Conservation (phyloP, 2,888 invertebrate genomes). For the Ophioninae sp. region DNA sequence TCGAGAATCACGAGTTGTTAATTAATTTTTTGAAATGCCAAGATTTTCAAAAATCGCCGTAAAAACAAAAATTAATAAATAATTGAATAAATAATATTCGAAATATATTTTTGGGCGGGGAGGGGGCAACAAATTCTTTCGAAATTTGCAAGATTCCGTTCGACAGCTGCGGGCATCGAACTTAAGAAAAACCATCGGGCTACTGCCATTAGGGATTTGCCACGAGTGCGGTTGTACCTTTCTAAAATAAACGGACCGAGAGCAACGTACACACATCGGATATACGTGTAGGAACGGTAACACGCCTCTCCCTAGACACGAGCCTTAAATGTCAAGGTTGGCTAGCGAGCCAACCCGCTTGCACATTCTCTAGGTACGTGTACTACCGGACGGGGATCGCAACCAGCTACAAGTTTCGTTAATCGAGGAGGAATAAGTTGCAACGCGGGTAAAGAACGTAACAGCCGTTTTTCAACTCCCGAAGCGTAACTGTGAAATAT, state of each 20-base stretch:
- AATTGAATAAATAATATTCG: too few species aligned
- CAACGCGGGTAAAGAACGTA: not conserved
- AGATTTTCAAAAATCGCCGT: too few species aligned
- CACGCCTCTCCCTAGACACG: constrained; percentile 34
- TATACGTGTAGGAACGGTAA: constrained; percentile 10
- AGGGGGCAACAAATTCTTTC: not conserved
- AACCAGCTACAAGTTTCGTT: constrained; percentile 12
- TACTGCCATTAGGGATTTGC: constrained; percentile 37
- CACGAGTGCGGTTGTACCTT: constrained; percentile 66
- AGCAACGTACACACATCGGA: not conserved
- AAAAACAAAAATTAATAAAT: too few species aligned
- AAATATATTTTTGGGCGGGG: not conserved
- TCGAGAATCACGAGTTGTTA: too few species aligned
- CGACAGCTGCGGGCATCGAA: constrained; percentile 26
- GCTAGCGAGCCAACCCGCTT: constrained; percentile 58
- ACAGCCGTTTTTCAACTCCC: not conserved
- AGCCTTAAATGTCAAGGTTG: constrained; percentile 76
- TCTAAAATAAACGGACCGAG: constrained; percentile 72
- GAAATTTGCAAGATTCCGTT: not conserved
- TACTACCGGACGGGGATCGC: not conserved
- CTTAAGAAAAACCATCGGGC: constrained; percentile 27
- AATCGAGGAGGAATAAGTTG: constrained; percentile 9
- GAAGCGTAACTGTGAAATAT: not conserved
- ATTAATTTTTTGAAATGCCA: too few species aligned
- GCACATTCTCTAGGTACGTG: constrained; percentile 10